Percentiles rank a stretch among this genome's conserved stretches.
Evolutionary conservation across 2,113 vertebrate species (phyloP).

Genomic region (Noctilio leporinus): DNA sequence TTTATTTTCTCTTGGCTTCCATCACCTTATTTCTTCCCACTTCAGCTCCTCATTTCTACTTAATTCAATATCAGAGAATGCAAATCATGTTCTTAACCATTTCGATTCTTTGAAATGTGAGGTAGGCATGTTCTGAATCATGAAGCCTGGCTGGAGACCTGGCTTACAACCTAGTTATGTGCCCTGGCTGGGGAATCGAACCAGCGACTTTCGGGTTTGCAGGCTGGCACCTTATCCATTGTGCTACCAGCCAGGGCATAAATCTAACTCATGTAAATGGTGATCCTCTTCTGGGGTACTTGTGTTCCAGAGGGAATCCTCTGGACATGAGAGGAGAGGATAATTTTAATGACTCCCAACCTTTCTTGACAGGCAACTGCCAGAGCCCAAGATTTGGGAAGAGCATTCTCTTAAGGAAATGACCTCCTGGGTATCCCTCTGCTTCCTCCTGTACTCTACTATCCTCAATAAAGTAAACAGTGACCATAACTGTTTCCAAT

Average conservation of each 20-base stretch:
- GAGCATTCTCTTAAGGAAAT: background rate
- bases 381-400: background rate
- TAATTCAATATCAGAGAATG: slow-evolving; percentile 14
- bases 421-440: background rate
- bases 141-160: too few species aligned
- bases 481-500: background rate
- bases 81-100: slow-evolving; percentile 26
- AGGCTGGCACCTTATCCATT: too few species aligned
- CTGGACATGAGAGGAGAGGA: slow-evolving; percentile 1
- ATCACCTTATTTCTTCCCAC: background rate
- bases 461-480: background rate
- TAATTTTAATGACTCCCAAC: slow-evolving; percentile 14
- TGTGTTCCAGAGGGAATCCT: slow-evolving; percentile 26
- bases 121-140: background rate
- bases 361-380: background rate
- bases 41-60: slow-evolving; percentile 52
- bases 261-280: slow-evolving; percentile 28
- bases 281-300: background rate
- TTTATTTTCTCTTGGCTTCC: slow-evolving; percentile 45
- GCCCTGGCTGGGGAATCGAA: too few species aligned
- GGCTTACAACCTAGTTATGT: too few species aligned
- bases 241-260: too few species aligned
- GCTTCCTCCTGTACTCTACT: background rate
- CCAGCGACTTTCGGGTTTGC: too few species aligned
- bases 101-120: slow-evolving; percentile 30